These are phyloP conservation scores for Panulirus ornatus DNA, from an alignment of 1,140 invertebrate genomes.

Conservation along the genomic window DNA sequence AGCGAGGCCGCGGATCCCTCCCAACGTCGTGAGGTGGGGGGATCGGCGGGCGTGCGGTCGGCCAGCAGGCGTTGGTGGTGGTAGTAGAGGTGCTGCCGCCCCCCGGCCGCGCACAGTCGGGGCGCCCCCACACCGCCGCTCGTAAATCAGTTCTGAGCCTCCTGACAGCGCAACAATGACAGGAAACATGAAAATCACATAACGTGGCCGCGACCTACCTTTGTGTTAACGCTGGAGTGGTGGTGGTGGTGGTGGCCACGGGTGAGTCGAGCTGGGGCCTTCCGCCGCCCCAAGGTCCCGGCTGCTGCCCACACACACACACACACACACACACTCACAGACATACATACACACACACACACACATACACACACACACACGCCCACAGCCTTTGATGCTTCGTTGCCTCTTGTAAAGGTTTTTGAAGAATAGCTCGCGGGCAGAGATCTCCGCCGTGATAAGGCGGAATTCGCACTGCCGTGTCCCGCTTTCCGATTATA, in stretches of 20 bases:
- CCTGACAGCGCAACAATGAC: conserved; percentile 49
- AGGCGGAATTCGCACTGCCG: conserved; percentile 61
- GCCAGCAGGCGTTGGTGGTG: no score
- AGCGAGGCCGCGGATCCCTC: no score
- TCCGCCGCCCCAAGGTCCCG: background rate
- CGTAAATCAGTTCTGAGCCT: conserved; percentile 8
- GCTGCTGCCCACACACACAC: conserved; percentile 12
- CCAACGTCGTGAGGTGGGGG: background rate
- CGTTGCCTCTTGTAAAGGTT: conserved; percentile 12
- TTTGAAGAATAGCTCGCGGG: conserved; percentile 6
- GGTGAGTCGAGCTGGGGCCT: conserved; percentile 9
- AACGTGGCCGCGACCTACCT: conserved; percentile 35
- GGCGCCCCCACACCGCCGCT: conserved; percentile 8
- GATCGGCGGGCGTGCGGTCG: background rate
- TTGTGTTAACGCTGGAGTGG: background rate
- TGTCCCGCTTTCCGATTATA: conserved; percentile 57
- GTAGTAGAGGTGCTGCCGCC: background rate
- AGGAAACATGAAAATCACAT: conserved; percentile 58
- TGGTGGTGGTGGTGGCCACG: no score
- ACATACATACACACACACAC: conserved; percentile 23
- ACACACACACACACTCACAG: no score
- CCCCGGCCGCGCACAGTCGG: background rate
- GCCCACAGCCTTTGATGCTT: background rate
- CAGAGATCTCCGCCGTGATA: conserved; percentile 58
- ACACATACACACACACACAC: conserved; percentile 29